Percentiles rank a stretch among this genome's conserved stretches.
These are phyloP conservation scores for Cuculus canorus DNA, from an alignment of 2,797 vertebrate species.

Conservation along the genomic window DNA sequence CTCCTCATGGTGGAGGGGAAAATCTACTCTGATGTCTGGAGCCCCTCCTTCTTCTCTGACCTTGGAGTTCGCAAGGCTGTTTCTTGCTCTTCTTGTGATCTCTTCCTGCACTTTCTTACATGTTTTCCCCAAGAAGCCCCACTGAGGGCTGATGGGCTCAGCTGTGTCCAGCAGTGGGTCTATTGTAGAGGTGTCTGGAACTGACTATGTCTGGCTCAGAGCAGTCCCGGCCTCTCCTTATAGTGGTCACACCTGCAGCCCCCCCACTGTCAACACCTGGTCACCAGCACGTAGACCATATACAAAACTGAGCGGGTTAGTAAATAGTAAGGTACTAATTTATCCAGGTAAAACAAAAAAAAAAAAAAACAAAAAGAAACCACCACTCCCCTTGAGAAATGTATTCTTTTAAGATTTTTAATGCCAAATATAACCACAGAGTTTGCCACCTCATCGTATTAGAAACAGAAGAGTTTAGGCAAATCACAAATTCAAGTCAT, in stretches of 20 bases:
- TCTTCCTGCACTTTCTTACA: background rate
- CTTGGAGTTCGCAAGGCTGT: background rate
- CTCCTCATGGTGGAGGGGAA: background rate
- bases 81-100: background rate
- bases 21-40: background rate
- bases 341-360: background rate
- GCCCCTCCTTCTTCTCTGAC: background rate
- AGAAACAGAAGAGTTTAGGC: background rate
- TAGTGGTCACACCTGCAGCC: background rate
- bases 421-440: background rate
- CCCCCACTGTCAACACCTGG: background rate
- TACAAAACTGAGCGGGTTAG: background rate
- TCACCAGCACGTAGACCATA: background rate
- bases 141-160: background rate
- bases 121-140: background rate
- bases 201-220: fast-evolving
- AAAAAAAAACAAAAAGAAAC: too few species aligned
- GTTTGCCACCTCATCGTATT: background rate
- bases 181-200: background rate
- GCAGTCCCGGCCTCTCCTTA: background rate
- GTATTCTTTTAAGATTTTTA: background rate
- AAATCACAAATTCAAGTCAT: background rate
- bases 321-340: background rate
- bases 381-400: background rate
- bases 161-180: background rate